These are phyloP conservation scores for Onchidella celtica DNA, from an alignment of 2,888 invertebrate genomes.

Conservation along the genomic window DNA sequence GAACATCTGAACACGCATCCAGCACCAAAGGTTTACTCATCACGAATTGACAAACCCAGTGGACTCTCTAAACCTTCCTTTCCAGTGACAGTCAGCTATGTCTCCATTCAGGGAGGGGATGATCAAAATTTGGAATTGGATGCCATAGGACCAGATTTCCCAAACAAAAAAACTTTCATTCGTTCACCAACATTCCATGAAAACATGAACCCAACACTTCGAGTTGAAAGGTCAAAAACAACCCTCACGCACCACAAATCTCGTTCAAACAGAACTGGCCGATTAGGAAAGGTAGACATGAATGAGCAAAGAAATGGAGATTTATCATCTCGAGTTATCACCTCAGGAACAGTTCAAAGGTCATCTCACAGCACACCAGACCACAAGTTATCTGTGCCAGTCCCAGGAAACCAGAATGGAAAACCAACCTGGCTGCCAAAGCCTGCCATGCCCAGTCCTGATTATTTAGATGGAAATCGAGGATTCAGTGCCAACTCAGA, in stretches of 20 bases:
- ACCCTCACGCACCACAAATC: slow-evolving; percentile 15
- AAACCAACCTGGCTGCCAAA: slow-evolving; percentile 59
- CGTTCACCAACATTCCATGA: slow-evolving; percentile 46
- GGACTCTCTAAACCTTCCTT: slow-evolving; percentile 51
- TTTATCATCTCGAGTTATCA: neutral
- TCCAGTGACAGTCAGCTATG: slow-evolving; percentile 60
- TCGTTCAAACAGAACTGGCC: neutral
- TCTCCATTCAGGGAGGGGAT: slow-evolving; percentile 60
- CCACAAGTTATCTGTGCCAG: neutral
- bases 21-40: neutral
- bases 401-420: neutral
- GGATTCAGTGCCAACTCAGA: slow-evolving; percentile 11
- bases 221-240: slow-evolving; percentile 49
- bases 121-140: slow-evolving; percentile 47
- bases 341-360: neutral
- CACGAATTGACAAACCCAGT: slow-evolving; percentile 34
- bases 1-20: neutral
- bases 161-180: slow-evolving; percentile 35
- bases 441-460: slow-evolving; percentile 66
- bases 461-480: slow-evolving; percentile 61
- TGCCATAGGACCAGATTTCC: slow-evolving; percentile 29
- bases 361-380: neutral
- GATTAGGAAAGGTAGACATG: neutral
- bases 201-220: neutral
- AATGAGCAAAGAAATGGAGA: neutral